Base-by-base conservation (phyloP, 2,113 vertebrate species). In the Chroicocephalus ridibundus region DNA sequence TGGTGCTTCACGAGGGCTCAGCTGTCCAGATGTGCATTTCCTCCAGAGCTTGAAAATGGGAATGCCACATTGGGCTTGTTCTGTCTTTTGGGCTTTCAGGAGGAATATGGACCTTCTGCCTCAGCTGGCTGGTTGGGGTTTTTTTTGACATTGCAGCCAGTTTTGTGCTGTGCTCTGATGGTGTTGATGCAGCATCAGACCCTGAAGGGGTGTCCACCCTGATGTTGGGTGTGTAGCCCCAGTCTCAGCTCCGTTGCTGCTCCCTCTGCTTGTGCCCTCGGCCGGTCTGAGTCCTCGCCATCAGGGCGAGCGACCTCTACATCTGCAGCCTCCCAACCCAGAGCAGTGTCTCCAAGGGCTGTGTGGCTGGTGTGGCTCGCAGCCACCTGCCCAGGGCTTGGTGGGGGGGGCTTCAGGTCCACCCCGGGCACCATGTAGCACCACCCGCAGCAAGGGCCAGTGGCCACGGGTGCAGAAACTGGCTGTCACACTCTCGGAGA, bases 251-350 rank as follows among this genome's bases (percentile, higher is more conserved):
- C 78, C 87, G 61, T 32, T 81, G 40, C 65, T 5, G 6, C 55
- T 93, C 18, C 17, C 15, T 69, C 19, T 32, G 16, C 68, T 0
- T 2, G 3, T 54, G 34, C 5, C 25, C 31, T 58, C 5, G 9
- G 31, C 42, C 4, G 0, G 5, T 38, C 12, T 40, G 47, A 62
- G 51, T 46, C 32, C 40, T 82, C 0, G 0, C 13, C 57, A 22
- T 10, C 18, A 66, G 51, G 13, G 19, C 2, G 4, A 70, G n/a
- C 3, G 6, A 15, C 42, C n/a, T 34, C 38, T 21, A 18, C 32
- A 10, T 46, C 42, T 21, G 46, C 22, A 78, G 69, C 40, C 15
- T 62, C 49, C 46, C 0, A 1, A 2, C 29, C 24, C 0, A 0
- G 31, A 57, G 47, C 4, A 2, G 26, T 0, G 0, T 42, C 49